phyloP scores from a whole-genome alignment of 2,113 vertebrate species.

The Acrocephalus kingi region DNA sequence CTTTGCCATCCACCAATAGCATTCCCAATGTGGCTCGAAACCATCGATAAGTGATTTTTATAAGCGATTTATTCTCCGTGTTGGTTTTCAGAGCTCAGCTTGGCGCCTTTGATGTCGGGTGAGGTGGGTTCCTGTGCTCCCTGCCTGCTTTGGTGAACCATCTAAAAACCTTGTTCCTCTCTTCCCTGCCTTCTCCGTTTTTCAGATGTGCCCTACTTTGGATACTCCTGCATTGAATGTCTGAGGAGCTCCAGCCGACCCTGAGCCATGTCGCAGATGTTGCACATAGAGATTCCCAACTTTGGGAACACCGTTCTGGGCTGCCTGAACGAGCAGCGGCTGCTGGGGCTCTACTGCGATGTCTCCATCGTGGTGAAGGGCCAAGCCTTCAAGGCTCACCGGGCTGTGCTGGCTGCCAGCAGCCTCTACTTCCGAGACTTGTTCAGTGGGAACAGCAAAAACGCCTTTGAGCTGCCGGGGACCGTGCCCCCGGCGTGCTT shows the following conservation, averaged over 20 bases:
- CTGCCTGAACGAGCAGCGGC: slow-evolving; percentile 94
- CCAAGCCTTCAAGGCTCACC: slow-evolving; percentile 96
- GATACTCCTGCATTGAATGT: slow-evolving; percentile 75
- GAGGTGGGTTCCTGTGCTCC: background rate
- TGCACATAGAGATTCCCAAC: slow-evolving; percentile 98
- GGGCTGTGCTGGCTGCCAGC: slow-evolving; percentile 94
- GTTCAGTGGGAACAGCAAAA: slow-evolving; percentile 95
- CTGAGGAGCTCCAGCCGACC: slow-evolving; percentile 61
- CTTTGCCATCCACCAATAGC: background rate
- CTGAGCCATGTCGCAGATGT: slow-evolving; percentile 93
- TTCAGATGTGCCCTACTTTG: slow-evolving; percentile 83
- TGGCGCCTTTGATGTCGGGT: background rate
- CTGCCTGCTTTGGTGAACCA: background rate
- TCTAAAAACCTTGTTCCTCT: slow-evolving; percentile 2
- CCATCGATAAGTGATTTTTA: background rate
- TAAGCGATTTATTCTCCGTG: background rate
- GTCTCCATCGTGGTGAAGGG: slow-evolving; percentile 98
- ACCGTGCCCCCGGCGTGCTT: slow-evolving; percentile 94
- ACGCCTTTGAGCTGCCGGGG: slow-evolving; percentile 94
- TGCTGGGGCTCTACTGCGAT: slow-evolving; percentile 96
- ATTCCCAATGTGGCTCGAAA: background rate
- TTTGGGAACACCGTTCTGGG: slow-evolving; percentile 96
- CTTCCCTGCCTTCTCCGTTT: background rate
- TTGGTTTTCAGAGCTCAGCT: background rate
- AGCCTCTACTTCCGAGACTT: slow-evolving; percentile 97